Percentiles rank a stretch among this genome's conserved stretches.
These are phyloP conservation scores for Parazoanthus atlanticus DNA, from an alignment of 92 coral and sea anemone species.

Conservation along the genomic window DNA sequence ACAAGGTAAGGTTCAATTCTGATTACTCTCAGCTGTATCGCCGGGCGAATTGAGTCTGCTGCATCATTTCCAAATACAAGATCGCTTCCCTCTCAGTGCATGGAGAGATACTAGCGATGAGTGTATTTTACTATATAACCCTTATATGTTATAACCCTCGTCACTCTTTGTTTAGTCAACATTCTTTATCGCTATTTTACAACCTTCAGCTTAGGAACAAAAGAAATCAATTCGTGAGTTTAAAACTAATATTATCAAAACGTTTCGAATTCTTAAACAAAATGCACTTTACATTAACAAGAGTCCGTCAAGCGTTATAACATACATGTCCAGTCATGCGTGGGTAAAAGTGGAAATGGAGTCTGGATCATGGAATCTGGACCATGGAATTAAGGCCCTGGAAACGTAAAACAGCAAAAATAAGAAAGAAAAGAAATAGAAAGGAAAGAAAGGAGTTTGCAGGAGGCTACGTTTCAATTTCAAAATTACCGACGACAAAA, in stretches of 20 bases:
- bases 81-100: not conserved
- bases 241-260: not conserved
- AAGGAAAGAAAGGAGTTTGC: too few relatives aligned
- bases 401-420: not conserved
- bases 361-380: not conserved
- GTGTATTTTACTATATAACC: too few relatives aligned
- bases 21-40: too few relatives aligned
- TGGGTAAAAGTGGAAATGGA: too few relatives aligned
- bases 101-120: too few relatives aligned
- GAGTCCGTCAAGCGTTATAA: not conserved
- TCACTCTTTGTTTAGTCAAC: not conserved
- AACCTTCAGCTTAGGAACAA: not conserved
- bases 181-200: not conserved
- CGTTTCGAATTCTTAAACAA: too few relatives aligned
- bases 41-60: too few relatives aligned
- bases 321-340: not conserved
- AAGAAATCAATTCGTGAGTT: not conserved
- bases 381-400: not conserved
- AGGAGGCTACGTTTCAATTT: too few relatives aligned
- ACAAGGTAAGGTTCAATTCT: constrained; percentile 57
- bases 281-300: not conserved
- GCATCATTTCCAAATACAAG: too few relatives aligned
- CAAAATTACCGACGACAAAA: too few relatives aligned
- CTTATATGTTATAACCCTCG: too few relatives aligned
- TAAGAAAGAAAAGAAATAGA: not conserved